Percentiles rank a stretch among this genome's conserved stretches.
phyloP scores from a whole-genome alignment of 2,113 vertebrate genomes.

The Physeter macrocephalus region DNA sequence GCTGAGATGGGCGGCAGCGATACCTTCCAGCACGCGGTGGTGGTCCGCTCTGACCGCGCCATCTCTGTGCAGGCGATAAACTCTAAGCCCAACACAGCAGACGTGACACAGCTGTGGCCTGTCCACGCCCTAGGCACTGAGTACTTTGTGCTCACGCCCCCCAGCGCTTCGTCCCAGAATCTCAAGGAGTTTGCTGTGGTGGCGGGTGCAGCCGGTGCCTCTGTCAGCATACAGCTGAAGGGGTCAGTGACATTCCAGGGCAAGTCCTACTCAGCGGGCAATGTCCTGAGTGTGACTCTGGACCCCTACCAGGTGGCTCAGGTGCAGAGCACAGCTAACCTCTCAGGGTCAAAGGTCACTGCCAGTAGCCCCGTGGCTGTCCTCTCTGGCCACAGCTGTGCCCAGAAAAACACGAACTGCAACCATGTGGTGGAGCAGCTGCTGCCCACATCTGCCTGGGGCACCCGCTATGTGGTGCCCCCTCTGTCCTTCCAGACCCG shows the following conservation, averaged over 20 bases:
- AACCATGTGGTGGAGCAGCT: conserved; percentile 87
- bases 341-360: conserved; percentile 79
- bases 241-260: conserved; percentile 61
- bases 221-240: conserved; percentile 69
- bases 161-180: neutral
- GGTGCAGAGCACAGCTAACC: conserved; percentile 74
- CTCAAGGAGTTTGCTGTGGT: conserved; percentile 82
- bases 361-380: conserved; percentile 79
- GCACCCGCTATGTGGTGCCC: conserved; percentile 78
- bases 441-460: conserved; percentile 80
- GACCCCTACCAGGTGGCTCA: conserved; percentile 79
- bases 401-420: conserved; percentile 75
- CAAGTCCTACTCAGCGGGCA: conserved; percentile 37
- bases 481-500: conserved; percentile 69
- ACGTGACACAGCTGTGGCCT: conserved; percentile 80
- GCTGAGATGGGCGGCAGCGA: conserved; percentile 71
- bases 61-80: conserved; percentile 78
- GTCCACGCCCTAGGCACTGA: conserved; percentile 76
- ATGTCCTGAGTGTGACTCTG: conserved; percentile 69
- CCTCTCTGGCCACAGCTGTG: conserved; percentile 83
- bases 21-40: conserved; percentile 65
- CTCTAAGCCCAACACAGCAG: conserved; percentile 74
- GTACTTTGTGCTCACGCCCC: conserved; percentile 82
- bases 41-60: conserved; percentile 72
- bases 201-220: conserved; percentile 75